A percentile compares a stretch with the other conserved stretches of the same genome.
Evolutionary conservation across 2,888 invertebrate species (phyloP).

Genomic region (Scrobipalpa atriplicella): DNA sequence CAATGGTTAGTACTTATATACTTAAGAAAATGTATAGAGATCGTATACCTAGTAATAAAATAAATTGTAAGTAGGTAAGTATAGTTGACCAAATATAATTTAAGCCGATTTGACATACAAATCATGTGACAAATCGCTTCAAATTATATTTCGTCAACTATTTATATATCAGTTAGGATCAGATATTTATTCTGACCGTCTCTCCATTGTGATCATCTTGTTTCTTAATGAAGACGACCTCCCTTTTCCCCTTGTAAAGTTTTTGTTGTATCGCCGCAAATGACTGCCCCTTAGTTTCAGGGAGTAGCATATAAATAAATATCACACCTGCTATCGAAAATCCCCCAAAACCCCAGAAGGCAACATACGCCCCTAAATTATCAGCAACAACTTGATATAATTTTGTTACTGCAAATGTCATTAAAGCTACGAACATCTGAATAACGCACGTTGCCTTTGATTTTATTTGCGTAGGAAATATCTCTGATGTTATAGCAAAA

Average conservation of each 20-base stretch:
- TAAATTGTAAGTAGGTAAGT: not conserved
- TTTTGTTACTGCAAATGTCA: conserved; percentile 83
- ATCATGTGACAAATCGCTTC: too few species aligned
- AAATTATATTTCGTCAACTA: too few species aligned
- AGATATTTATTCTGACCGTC: conserved; percentile 59
- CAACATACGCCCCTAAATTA: conserved; percentile 75
- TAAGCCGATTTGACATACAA: too few species aligned
- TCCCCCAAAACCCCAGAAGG: conserved; percentile 81
- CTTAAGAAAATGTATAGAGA: not conserved
- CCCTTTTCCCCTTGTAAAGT: conserved; percentile 65
- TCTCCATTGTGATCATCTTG: conserved; percentile 56
- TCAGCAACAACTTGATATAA: conserved; percentile 81
- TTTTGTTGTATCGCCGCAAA: conserved; percentile 82
- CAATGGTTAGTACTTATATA: too few species aligned
- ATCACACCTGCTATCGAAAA: conserved; percentile 78
- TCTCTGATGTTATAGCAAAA: conserved; percentile 84
- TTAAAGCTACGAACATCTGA: conserved; percentile 82
- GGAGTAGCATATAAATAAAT: conserved; percentile 77
- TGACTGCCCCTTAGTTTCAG: conserved; percentile 84
- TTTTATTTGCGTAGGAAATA: conserved; percentile 85
- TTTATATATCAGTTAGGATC: not conserved
- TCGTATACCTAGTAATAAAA: not conserved
- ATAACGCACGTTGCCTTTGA: conserved; percentile 85
- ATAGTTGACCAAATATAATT: too few species aligned
- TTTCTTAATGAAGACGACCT: conserved; percentile 62